These are phyloP conservation scores for Rynchops niger DNA, from an alignment of 2,113 vertebrate genomes.

Conservation along the genomic window DNA sequence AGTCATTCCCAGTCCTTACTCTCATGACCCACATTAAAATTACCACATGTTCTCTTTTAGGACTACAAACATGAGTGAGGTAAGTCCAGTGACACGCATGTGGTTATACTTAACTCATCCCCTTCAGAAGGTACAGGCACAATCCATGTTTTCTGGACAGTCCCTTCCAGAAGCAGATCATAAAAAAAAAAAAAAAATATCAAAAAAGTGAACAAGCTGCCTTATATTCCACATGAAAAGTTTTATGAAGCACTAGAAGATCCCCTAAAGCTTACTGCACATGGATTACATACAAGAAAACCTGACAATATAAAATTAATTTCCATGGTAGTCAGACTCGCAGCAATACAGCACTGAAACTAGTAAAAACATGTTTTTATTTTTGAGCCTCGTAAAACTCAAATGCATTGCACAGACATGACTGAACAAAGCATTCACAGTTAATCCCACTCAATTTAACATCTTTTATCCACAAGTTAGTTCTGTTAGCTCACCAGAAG, in stretches of 20 bases:
- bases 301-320: not conserved
- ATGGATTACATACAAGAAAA: not conserved
- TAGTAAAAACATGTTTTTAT: slow-evolving; percentile 5
- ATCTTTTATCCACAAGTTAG: not conserved
- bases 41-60: slow-evolving; percentile 26
- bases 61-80: slow-evolving; percentile 6
- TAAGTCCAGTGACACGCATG: not conserved
- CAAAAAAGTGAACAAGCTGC: not conserved
- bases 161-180: not conserved
- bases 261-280: not conserved
- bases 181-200: not conserved
- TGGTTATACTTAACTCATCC: slow-evolving; percentile 28
- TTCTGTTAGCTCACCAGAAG: not conserved
- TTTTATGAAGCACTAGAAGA: slow-evolving; percentile 15
- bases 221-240: not conserved
- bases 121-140: not conserved
- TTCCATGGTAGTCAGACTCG: not conserved
- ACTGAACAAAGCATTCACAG: not conserved
- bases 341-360: not conserved
- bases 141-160: not conserved
- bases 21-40: slow-evolving; percentile 8
- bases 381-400: slow-evolving; percentile 4
- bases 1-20: slow-evolving; percentile 1
- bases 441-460: not conserved
- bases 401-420: not conserved